Evolutionary conservation across 2,797 vertebrate genomes (phyloP).

Genomic region (Centroberyx gerrardi): DNA sequence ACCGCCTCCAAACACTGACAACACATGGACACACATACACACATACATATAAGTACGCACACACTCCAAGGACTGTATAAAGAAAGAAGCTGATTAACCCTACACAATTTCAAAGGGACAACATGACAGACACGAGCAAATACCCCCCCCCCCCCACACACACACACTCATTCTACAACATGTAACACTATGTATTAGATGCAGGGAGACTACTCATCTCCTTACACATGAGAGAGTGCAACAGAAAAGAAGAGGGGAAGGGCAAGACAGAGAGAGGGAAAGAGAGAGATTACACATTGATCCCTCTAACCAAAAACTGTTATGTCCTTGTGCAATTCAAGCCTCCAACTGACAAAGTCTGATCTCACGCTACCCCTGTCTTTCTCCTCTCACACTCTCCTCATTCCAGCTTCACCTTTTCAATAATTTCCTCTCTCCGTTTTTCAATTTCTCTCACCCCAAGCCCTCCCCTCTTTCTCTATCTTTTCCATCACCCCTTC

Average conservation of each 20-base stretch:
- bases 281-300: neutral
- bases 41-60: constrained; percentile 17
- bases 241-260: neutral
- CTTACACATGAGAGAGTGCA: too few species aligned
- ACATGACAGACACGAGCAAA: constrained; percentile 1
- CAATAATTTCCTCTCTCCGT: constrained; percentile 55
- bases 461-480: constrained; percentile 42
- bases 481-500: constrained; percentile 51
- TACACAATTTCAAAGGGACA: neutral
- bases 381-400: constrained; percentile 3
- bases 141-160: neutral
- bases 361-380: neutral
- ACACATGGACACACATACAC: constrained; percentile 29
- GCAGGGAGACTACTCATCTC: too few species aligned
- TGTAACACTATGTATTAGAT: too few species aligned
- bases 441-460: constrained; percentile 44
- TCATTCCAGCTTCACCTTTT: constrained; percentile 34
- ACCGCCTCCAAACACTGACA: constrained; percentile 43
- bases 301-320: constrained; percentile 28
- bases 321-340: constrained; percentile 13
- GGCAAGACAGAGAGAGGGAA: neutral
- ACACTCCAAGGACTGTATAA: constrained; percentile 23
- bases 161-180: neutral
- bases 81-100: constrained; percentile 52
- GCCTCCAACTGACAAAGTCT: constrained; percentile 8